These are phyloP conservation scores for Platycheirus rosarum DNA, from an alignment of 2,888 invertebrate genomes.

Conservation along the genomic window DNA sequence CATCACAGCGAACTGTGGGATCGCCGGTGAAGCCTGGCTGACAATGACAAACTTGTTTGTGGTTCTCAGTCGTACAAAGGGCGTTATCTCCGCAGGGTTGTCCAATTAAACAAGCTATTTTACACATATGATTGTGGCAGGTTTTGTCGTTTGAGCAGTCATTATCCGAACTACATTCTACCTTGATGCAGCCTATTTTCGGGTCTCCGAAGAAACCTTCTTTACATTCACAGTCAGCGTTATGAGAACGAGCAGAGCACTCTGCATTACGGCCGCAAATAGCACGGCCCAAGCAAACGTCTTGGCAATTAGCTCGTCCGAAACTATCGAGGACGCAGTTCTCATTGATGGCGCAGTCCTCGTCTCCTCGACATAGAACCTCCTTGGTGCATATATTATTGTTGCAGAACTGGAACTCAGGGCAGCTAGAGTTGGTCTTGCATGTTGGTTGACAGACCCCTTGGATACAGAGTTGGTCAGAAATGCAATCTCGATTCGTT, in stretches of 20 bases:
- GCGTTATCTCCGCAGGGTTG: conserved; percentile 94
- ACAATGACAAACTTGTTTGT: conserved; percentile 91
- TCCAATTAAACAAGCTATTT: conserved; percentile 92
- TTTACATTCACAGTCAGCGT: conserved; percentile 90
- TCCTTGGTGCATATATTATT: conserved; percentile 94
- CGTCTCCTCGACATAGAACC: conserved; percentile 88
- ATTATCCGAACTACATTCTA: conserved; percentile 88
- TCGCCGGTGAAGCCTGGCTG: conserved; percentile 94
- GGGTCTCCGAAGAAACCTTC: conserved; percentile 92
- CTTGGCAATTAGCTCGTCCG: conserved; percentile 90
- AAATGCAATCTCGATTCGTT: conserved; percentile 92
- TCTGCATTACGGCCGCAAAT: conserved; percentile 92
- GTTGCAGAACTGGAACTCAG: conserved; percentile 91
- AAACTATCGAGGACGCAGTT: conserved; percentile 87
- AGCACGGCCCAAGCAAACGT: conserved; percentile 88
- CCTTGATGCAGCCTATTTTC: conserved; percentile 89
- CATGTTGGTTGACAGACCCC: conserved; percentile 93
- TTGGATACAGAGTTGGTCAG: conserved; percentile 93
- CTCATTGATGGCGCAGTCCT: conserved; percentile 89
- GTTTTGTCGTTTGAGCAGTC: conserved; percentile 92
- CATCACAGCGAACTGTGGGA: conserved; percentile 87
- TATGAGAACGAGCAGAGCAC: conserved; percentile 89
- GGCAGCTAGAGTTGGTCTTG: conserved; percentile 90
- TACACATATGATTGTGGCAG: conserved; percentile 92
- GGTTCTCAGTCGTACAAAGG: conserved; percentile 92